Evolutionary conservation across 2,888 invertebrate species (phyloP).

Genomic region (Melinaea marsaeus): DNA sequence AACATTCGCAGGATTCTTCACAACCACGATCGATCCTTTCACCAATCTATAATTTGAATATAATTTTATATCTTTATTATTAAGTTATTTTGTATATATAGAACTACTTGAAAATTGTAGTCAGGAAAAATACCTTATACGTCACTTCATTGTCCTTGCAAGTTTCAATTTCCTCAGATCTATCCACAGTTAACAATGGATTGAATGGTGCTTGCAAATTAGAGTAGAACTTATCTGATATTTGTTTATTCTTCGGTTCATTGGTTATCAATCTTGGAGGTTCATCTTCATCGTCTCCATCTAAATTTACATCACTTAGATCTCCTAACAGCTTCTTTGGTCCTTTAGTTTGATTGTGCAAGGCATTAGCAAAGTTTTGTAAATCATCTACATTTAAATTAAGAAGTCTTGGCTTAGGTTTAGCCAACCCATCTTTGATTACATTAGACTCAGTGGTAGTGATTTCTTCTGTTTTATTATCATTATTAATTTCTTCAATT

Average conservation of each 20-base stretch:
- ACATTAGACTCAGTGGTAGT: constrained; percentile 39
- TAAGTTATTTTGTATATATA: not conserved
- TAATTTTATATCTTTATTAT: constrained; percentile 7
- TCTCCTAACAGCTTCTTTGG: constrained; percentile 70
- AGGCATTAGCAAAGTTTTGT: constrained; percentile 63
- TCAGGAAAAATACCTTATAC: constrained; percentile 62
- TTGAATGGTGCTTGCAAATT: constrained; percentile 66
- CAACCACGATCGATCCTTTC: constrained; percentile 85
- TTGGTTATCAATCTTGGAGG: constrained; percentile 39
- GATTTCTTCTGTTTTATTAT: constrained; percentile 38
- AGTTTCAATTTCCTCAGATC: constrained; percentile 56
- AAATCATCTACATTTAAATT: constrained; percentile 66
- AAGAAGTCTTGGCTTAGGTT: constrained; percentile 58
- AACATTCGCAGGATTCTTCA: constrained; percentile 87
- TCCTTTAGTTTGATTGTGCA: constrained; percentile 61
- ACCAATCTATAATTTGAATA: constrained; percentile 74
- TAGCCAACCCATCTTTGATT: constrained; percentile 38
- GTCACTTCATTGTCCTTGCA: constrained; percentile 69
- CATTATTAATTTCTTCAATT: constrained; percentile 32
- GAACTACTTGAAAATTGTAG: too few species aligned
- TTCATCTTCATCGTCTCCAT: constrained; percentile 78
- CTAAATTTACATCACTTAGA: constrained; percentile 88
- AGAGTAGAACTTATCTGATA: constrained; percentile 64
- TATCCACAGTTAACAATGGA: constrained; percentile 52
- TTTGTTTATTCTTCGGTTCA: constrained; percentile 45